These are phyloP conservation scores for Eriocheir sinensis DNA, from an alignment of 1,140 invertebrate species.

Conservation along the genomic window DNA sequence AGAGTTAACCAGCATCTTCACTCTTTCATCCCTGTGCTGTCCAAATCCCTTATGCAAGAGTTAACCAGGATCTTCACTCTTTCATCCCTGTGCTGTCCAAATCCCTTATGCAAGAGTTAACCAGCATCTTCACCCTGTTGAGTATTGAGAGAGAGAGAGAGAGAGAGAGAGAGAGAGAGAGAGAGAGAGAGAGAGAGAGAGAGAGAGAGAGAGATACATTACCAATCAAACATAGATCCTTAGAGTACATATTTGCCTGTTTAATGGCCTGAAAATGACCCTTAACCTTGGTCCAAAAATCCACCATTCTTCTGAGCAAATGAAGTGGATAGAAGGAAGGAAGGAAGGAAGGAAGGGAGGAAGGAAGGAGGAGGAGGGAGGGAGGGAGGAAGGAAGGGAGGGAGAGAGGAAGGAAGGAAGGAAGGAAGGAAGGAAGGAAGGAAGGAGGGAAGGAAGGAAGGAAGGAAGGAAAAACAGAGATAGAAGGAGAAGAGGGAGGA, in stretches of 20 bases:
- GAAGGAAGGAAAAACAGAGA: conserved; percentile 10
- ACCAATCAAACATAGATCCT: not conserved
- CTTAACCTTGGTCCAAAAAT: not conserved
- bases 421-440: not conserved
- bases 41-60: too few species aligned
- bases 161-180: not conserved
- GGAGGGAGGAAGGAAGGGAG: not conserved
- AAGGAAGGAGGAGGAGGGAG: not conserved
- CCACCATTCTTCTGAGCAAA: not conserved
- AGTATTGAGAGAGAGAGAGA: too few species aligned
- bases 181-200: not conserved
- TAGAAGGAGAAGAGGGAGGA: not conserved
- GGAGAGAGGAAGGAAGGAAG: not conserved
- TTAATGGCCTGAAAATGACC: not conserved
- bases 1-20: too few species aligned
- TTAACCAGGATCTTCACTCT: too few species aligned
- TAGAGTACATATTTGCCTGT: not conserved
- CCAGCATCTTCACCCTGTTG: too few species aligned
- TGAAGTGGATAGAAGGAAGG: not conserved
- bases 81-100: too few species aligned
- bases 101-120: too few species aligned
- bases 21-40: too few species aligned
- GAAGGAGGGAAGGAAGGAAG: conserved; percentile 42
- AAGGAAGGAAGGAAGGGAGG: not conserved
- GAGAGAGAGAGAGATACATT: not conserved